Evolutionary conservation across 2,888 invertebrate genomes (phyloP), one percentile per base, ranked within the genome.

Genomic region (Epirrhoe tristata): DNA sequence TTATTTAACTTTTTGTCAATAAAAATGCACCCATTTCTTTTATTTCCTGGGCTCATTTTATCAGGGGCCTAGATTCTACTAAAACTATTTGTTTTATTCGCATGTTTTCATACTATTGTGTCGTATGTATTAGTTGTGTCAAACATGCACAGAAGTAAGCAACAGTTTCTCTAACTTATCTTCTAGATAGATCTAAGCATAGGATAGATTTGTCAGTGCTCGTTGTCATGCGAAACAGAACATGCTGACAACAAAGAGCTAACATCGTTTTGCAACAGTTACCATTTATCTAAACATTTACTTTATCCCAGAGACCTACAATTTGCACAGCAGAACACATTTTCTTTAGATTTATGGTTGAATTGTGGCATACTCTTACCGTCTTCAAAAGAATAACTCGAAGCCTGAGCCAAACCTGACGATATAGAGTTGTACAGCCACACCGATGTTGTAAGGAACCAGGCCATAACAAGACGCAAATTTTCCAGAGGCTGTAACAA

Each of bases 391-490:
- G 90, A 78, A 75, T 92, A 93, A 69, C 93, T 91, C 10, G 94
- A 92, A 12, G 93, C 91, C 75, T 94, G 92, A 64, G 94, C 89
- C 71, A 93, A 88, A 71, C 88, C 83, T 69, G 94, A 83, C 7
- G 93, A 81, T 50, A 95, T 88, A 52, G 94, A 94, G 79, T 94
- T 93, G 83, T 94, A 93, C 70, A 95, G 85, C 93, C 95, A 95
- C 51, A 95, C 80, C 34, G 95, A 81, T 32, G 94, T 94, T 50
- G 94, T 90, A 54, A 95, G 73, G 64, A 95, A 85, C 95, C 95
- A 96, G 71, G 94, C 93, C 78, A 95, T 79, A 3, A 95, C 77
- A 43, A 94, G 88, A 0, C 94, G 86, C 46, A 96, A 76, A 77
- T 96, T 94, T 69, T 94, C 91, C 34, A 95, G 78, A 0, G 96